A percentile compares a stretch with the other conserved stretches of the same genome.
Conservation (phyloP, 2,888 invertebrate genomes). For the Acanthacorydalis orientalis region DNA sequence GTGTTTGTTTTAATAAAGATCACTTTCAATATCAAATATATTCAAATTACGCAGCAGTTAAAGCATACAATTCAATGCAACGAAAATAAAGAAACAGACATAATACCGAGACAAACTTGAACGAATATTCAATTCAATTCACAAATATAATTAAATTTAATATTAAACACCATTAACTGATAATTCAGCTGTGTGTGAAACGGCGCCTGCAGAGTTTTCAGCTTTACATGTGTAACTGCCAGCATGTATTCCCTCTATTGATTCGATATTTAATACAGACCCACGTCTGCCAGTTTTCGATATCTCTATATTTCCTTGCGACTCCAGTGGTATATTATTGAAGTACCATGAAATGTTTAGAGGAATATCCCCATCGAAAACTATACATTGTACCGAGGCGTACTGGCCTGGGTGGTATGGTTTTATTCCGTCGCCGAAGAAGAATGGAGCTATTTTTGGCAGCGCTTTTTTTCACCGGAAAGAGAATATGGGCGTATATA, state of each 20-base stretch:
- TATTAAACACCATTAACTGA: slow-evolving; percentile 47
- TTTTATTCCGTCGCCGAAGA: slow-evolving; percentile 36
- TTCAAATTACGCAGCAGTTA: too few species aligned
- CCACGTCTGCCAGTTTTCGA: slow-evolving; percentile 24
- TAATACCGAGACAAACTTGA: too few species aligned
- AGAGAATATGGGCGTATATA: too few species aligned
- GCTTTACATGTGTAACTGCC: slow-evolving; percentile 64
- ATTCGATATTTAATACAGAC: slow-evolving; percentile 45
- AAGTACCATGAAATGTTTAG: slow-evolving; percentile 43
- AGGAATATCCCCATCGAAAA: slow-evolving; percentile 46
- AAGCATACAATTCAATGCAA: too few species aligned
- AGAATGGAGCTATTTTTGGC: slow-evolving; percentile 46
- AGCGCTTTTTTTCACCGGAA: slow-evolving; percentile 30
- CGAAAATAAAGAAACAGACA: too few species aligned
- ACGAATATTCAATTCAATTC: too few species aligned
- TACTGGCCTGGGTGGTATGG: slow-evolving; percentile 42
- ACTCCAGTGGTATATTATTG: slow-evolving; percentile 25
- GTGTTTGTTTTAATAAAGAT: too few species aligned
- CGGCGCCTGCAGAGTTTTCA: slow-evolving; percentile 48
- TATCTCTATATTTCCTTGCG: slow-evolving; percentile 18
- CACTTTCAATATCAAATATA: too few species aligned
- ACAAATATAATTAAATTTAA: too few species aligned
- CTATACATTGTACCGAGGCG: slow-evolving; percentile 43
- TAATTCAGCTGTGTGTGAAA: slow-evolving; percentile 49
- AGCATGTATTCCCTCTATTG: slow-evolving; percentile 46